Percentiles rank a stretch among this genome's conserved stretches.
phyloP scores from a whole-genome alignment of 2,888 invertebrate species.

The Torymus texanus region DNA sequence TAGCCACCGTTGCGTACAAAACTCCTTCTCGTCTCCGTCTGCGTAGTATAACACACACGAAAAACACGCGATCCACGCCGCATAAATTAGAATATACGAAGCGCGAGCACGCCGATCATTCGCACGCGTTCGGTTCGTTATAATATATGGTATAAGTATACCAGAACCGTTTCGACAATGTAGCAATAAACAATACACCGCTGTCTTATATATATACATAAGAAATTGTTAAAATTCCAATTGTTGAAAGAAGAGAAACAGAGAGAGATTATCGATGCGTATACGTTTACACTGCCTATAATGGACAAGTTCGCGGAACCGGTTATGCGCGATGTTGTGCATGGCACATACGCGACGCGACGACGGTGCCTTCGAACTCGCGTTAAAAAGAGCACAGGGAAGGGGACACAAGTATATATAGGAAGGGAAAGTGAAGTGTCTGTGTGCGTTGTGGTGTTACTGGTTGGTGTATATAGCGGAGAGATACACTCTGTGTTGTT shows the following conservation, averaged over 20 bases:
- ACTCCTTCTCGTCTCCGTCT: no score
- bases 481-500: no score
- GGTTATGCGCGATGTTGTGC: background rate
- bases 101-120: no score
- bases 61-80: no score
- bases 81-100: background rate
- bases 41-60: no score
- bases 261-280: no score
- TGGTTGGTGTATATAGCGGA: no score
- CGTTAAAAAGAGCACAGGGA: background rate
- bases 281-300: no score
- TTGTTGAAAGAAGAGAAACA: background rate
- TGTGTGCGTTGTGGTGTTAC: no score
- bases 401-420: background rate
- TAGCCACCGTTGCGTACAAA: no score
- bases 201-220: background rate
- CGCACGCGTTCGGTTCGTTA: no score
- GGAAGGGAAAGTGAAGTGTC: background rate
- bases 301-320: slow-evolving; percentile 32
- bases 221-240: slow-evolving; percentile 28
- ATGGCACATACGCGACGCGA: background rate
- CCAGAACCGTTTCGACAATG: background rate
- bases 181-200: slow-evolving; percentile 5
- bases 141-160: no score
- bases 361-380: slow-evolving; percentile 19